Conservation (phyloP, 2,113 vertebrate species). For the Paradisaea rubra region DNA sequence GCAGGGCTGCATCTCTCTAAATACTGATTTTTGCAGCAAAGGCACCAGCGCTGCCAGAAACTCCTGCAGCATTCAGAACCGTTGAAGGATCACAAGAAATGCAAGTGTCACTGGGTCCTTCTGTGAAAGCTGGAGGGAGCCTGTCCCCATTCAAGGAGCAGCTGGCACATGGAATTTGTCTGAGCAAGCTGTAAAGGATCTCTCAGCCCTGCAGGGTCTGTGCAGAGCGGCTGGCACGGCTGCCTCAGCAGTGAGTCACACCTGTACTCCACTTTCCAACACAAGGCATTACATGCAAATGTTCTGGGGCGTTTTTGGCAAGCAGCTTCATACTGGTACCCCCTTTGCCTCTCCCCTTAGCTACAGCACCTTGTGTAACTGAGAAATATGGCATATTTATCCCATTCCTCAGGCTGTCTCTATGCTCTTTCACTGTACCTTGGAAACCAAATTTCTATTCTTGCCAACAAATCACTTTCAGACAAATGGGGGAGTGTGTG, state of each 20-base stretch:
- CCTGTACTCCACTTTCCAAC: neutral
- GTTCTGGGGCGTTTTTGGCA: neutral
- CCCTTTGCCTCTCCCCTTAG: neutral
- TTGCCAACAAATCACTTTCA: constrained; percentile 66
- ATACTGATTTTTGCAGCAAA: neutral
- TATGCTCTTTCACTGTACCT: constrained; percentile 48
- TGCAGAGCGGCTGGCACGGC: neutral
- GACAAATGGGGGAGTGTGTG: constrained; percentile 51
- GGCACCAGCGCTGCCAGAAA: accelerated
- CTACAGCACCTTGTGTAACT: constrained; percentile 39
- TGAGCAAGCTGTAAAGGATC: neutral
- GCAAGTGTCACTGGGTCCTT: neutral
- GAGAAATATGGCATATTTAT: constrained; percentile 58
- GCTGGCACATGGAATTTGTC: neutral
- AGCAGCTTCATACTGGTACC: neutral
- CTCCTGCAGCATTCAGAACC: neutral
- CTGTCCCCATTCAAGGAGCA: neutral
- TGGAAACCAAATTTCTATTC: constrained; percentile 68
- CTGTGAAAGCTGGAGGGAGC: neutral
- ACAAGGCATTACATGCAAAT: constrained; percentile 12
- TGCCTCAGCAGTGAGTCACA: neutral
- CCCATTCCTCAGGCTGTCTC: constrained; percentile 40
- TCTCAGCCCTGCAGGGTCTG: neutral
- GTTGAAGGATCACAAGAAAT: neutral
- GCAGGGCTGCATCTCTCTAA: neutral